Conservation (phyloP, 2,888 invertebrate species). For the Ypsolopha scabrella region DNA sequence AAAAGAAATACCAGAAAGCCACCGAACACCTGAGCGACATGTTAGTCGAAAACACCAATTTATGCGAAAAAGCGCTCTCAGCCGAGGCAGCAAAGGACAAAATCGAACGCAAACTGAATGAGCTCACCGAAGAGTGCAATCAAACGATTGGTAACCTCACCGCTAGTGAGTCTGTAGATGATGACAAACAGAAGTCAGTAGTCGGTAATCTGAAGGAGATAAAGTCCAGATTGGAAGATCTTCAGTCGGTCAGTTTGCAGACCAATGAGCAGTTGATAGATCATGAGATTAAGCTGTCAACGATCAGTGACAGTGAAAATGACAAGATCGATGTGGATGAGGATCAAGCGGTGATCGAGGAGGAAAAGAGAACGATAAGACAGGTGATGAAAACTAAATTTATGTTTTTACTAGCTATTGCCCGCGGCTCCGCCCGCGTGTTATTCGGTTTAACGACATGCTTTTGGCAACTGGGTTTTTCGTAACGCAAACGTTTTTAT, state of each 20-base stretch:
- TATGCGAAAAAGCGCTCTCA: constrained; percentile 77
- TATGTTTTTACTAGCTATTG: too few species aligned
- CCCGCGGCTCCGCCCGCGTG: too few species aligned
- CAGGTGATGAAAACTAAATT: constrained; percentile 52
- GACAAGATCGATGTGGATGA: constrained; percentile 44
- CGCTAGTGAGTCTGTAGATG: constrained; percentile 37
- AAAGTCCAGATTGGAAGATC: constrained; percentile 36
- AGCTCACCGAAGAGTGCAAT: constrained; percentile 72
- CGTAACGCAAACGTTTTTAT: too few species aligned
- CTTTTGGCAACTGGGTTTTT: too few species aligned
- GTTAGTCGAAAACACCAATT: constrained; percentile 77
- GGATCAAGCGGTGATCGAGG: constrained; percentile 70
- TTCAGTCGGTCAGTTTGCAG: constrained; percentile 69
- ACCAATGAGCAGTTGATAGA: constrained; percentile 65
- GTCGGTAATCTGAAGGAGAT: constrained; percentile 58
- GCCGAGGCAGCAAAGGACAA: constrained; percentile 79
- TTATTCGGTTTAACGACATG: too few species aligned
- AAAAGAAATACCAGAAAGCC: constrained; percentile 65
- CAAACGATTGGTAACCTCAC: constrained; percentile 70
- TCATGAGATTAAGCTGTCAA: constrained; percentile 55
- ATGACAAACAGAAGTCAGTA: constrained; percentile 39
- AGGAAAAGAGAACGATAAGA: constrained; percentile 76
- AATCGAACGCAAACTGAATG: constrained; percentile 69
- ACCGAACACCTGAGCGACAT: constrained; percentile 77
- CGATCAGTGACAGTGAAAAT: constrained; percentile 34